Evolutionary conservation across 2,113 vertebrate species (phyloP), one percentile per base, ranked within the genome.

Genomic region (Macaca nemestrina): DNA sequence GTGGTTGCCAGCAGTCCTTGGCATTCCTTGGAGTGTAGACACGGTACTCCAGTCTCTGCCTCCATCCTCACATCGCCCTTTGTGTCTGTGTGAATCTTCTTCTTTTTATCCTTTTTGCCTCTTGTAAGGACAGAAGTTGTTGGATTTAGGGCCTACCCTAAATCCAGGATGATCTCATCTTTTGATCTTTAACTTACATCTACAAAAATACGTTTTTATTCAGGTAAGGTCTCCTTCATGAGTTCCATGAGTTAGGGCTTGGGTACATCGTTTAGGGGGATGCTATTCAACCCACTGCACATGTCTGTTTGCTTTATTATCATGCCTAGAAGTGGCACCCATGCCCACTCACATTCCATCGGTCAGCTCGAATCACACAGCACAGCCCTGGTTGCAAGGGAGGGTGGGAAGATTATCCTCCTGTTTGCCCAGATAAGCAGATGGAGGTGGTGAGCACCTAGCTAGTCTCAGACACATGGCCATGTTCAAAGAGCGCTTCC

Each of bases 401-500:
- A 57, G 25, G 7, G 22, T 61, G 80, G 50, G 75, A 55, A 67
- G 8, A 20, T 0, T 30, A n/a, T 45, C 3, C 27, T 48, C 3
- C 12, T 76, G 7, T 64, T 20, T 68, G 20, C 30, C 4, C 18
- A 32, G 72, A 55, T 75, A 23, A 93, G 79, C 9, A 79, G 12
- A 18, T 1, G 57, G 88, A 30, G 5, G 52, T 3, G 35, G 14
- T 8, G 18, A 40, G n/a, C 40, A 10, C 35, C 22, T 10, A 22
- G n/a, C 27, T 5, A n/a, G 59, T 22, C 52, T 61, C 32, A 11
- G 23, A 6, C 22, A 30, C 5, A 2, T 2, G 10, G 78, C 25
- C 10, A 2, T 8, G 0, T 81, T 50, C 10, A 6, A 2, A n/a
- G 75, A 67, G 27, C 0, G 0, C 8, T 7, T 18, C 7, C 17